Conservation (phyloP, 1,140 invertebrate genomes). For the Dinoponera quadriceps region DNA sequence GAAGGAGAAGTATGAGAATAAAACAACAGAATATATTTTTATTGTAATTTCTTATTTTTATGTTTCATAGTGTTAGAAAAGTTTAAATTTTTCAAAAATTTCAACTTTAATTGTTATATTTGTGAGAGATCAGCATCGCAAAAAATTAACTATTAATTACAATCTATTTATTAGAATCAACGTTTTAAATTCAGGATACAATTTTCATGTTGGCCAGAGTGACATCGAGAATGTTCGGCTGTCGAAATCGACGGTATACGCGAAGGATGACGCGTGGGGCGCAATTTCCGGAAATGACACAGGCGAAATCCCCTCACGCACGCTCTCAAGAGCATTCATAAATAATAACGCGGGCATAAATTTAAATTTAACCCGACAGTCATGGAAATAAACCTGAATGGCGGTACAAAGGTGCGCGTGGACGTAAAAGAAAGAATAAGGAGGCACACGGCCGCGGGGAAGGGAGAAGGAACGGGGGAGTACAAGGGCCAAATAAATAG, state of each 20-base stretch:
- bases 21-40: too few relatives aligned
- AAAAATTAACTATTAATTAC: too few relatives aligned
- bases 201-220: neutral
- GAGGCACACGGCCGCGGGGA: neutral
- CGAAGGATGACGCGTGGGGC: neutral
- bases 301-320: constrained; percentile 50
- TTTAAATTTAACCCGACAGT: constrained; percentile 63
- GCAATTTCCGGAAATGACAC: constrained; percentile 56
- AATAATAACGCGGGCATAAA: constrained; percentile 64
- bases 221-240: neutral
- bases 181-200: neutral
- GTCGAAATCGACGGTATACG: neutral
- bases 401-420: constrained; percentile 56
- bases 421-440: constrained; percentile 53
- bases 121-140: too few relatives aligned
- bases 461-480: constrained; percentile 23
- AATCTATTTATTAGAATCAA: neutral
- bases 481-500: constrained; percentile 55
- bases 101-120: too few relatives aligned
- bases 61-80: too few relatives aligned
- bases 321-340: constrained; percentile 45
- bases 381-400: constrained; percentile 60
- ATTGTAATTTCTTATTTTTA: too few relatives aligned
- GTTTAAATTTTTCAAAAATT: too few relatives aligned
- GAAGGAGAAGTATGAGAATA: too few relatives aligned